Conservation (phyloP, 2,797 vertebrate genomes). For the Tapera naevia region DNA sequence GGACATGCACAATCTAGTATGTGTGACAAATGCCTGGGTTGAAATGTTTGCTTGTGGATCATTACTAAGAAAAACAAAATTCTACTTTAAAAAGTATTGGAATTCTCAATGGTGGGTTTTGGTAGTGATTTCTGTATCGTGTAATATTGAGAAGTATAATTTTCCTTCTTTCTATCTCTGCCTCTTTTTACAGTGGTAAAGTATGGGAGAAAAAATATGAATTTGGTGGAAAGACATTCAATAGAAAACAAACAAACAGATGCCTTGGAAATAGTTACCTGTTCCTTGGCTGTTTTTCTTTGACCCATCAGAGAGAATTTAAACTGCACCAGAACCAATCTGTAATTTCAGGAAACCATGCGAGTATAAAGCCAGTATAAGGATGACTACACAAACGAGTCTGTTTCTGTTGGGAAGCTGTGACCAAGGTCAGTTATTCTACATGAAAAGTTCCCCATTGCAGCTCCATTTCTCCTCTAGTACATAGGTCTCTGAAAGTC, state of each 20-base stretch:
- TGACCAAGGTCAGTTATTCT: neutral
- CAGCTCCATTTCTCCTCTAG: neutral
- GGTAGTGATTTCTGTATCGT: neutral
- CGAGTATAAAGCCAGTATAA: neutral
- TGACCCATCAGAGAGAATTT: neutral
- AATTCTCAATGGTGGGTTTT: neutral
- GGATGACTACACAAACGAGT: fast-evolving
- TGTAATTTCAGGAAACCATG: neutral
- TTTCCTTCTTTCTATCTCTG: neutral
- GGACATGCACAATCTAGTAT: fast-evolving
- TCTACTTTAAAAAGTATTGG: neutral
- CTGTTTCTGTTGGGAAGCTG: neutral
- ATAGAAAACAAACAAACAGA: neutral
- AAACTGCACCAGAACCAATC: neutral
- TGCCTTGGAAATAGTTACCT: neutral
- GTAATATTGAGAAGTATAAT: neutral
- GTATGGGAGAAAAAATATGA: neutral
- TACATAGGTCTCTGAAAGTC: neutral
- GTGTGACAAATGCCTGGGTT: neutral
- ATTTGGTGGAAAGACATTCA: neutral
- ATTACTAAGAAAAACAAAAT: neutral
- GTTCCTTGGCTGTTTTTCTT: neutral
- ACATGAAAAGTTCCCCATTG: neutral
- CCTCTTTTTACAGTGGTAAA: neutral
- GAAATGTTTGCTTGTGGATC: neutral